Conservation (phyloP, 1,140 invertebrate genomes). For the Platyscapa corneri region DNA sequence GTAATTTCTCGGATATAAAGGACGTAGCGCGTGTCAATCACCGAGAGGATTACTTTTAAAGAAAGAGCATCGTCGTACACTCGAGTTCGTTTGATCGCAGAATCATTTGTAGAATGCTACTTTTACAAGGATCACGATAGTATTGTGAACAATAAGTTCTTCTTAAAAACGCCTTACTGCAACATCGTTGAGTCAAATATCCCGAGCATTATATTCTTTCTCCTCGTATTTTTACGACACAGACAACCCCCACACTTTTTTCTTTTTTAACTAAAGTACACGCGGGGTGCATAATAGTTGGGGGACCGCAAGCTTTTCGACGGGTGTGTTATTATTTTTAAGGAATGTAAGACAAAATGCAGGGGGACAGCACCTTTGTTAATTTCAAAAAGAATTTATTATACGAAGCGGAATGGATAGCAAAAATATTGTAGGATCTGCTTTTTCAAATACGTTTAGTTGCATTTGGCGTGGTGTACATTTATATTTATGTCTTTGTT, state of each 20-base stretch:
- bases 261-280: no score
- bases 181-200: no score
- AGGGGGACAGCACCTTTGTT: no score
- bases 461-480: background rate
- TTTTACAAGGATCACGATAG: background rate
- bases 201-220: no score
- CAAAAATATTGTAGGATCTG: background rate
- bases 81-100: background rate
- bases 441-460: background rate
- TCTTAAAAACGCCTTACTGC: background rate
- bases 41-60: background rate
- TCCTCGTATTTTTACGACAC: no score
- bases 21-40: background rate
- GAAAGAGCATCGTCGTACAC: no score
- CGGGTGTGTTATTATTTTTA: conserved; percentile 1
- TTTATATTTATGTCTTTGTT: background rate
- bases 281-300: background rate
- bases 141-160: conserved; percentile 18
- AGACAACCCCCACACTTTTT: no score
- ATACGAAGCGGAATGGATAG: background rate
- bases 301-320: background rate
- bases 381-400: background rate
- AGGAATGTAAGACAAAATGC: background rate
- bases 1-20: background rate
- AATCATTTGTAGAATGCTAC: no score